Base-by-base conservation (phyloP, 2,797 vertebrate species). In the Jordanella pulchra region DNA sequence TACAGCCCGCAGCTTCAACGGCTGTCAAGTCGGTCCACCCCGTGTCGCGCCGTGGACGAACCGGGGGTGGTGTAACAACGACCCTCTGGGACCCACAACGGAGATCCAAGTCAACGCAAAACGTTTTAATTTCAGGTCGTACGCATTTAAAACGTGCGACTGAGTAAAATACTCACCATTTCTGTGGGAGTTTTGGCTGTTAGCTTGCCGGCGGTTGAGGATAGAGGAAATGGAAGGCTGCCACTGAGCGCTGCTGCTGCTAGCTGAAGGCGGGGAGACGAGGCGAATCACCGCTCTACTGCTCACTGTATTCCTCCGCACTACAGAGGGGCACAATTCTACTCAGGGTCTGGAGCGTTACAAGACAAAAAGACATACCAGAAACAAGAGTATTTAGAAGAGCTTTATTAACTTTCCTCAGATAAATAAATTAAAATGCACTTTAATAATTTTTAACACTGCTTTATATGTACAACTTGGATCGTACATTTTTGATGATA, bases 291-390 rank as follows among this genome's bases (percentile, higher is more conserved):
- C 91, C 32, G 55, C 84, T 79, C 3, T 15, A 21, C 48, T 42
- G 30, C 7, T 73, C 48, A 27, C 9, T 42, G 92, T 94, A 94
- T 94, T 88, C 92, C 81, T 95, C 94, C 94, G 94, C 21, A 18
- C 14, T 9, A 39, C 27, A 42, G 27, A 30, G 50, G 51, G 58
- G 13, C 27, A 9, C 27, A 44, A 12, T 30, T 42, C 28, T 63
- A 10, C 60, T 42, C 39, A 9, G 35, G 13, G 25, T 15, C 35
- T 44, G n/a, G 39, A n/a, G 14, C 35, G 39, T 23, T 25, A 15
- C 18, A 15, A 17, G 2, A 44, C 35, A 44, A 1, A 42, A 44
- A 63, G 12, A 23, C 23, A 61, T n/a, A 39, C 2, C 25, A 35
- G 35, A 63, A 4, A 11, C 23, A 23, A 39, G 35, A 61, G 13